Base-by-base conservation (phyloP, 2,888 invertebrate species). In the Prosopocoilus inquinatus region DNA sequence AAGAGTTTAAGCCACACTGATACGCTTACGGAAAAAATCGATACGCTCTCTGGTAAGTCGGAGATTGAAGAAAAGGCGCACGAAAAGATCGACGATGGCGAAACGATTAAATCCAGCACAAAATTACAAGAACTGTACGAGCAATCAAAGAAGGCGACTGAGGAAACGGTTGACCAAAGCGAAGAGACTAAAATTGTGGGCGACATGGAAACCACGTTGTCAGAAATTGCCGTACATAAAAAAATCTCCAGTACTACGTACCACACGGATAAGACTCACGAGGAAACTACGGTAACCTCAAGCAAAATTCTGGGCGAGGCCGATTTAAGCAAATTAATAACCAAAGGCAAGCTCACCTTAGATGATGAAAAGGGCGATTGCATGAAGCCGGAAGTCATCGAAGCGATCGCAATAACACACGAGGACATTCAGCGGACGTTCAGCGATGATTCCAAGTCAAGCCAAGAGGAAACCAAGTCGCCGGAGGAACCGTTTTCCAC, bases 401-500 rank as follows among this genome's bases (percentile, higher is more conserved):
- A 46, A 36, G n/a, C 7, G 9, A n/a, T n/a, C 20, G 7, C 20
- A 28, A 51, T 41, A 12, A 44, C 47, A 33, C 63, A 67, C 47
- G 73, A 75, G 61, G 70, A 73, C 58, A 66, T 76, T 2, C 71
- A 72, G 59, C 69, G 77, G 55, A 75, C 76, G 5, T 74, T 73
- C 8, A 79, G 78, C 56, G 78, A 77, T 51, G 79, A 79, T 48
- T 82, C 78, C 0, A 78, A 79, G 67, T 81, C 78, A 2, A 76
- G 75, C 49, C 67, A 73, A 44, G 78, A 75, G 48, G 75, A 78
- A 44, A 69, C 70, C 9, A 78, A 76, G 67, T 78, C 79, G 9
- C 82, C 84, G n/a, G 84, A 84, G 62, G 84, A 84, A 66, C 80
- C 80, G 55, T 80, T 78, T 53, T 74, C 75, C 2, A 69, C 73